Base-by-base conservation (phyloP, 2,797 vertebrate genomes). In the Ibycter americanus region DNA sequence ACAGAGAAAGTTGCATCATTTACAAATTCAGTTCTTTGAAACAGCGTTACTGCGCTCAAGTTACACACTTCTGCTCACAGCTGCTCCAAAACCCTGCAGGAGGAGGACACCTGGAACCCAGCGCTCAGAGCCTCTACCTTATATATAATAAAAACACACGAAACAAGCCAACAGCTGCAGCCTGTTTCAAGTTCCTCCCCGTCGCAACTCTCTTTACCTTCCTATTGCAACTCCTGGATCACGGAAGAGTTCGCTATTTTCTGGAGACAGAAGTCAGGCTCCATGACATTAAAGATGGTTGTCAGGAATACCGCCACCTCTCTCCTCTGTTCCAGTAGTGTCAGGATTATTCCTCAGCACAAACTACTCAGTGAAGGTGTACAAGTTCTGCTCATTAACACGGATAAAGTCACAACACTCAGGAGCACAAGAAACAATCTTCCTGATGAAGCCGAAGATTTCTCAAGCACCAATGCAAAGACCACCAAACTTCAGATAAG, bases 11-110 rank as follows among this genome's bases (percentile, higher is more conserved):
- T 56, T 89, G 94, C 93, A 44, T 97, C 97, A 97, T 83, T 98
- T 96, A 96, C 92, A 95, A 89, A 97, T 92, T 63, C 88, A 73
- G 91, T 81, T 74, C 95, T 98, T 93, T 95, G 89, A 91, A 96
- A 89, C 59, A 71, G 95, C 89, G 95, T 92, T 84, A 77, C 93
- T 72, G 85, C 1, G 25, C 83, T 82, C 89, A 62, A 90, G 56
- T 89, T 96, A 93, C 94, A 95, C 49, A 38, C 40, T 97, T 83
- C 89, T 96, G 71, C 49, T 87, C 63, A 92, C 90, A 96, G 89
- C 91, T 97, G 93, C 95, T 94, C 90, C 92, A 65, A 88, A 93
- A 70, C n/a, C 59, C 51, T 27, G 58, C 89, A 68, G 90, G 89
- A 89, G 70, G 17, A 82, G 23, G 90, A 95, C 96, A 98, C 96